phyloP scores from a whole-genome alignment of 2,888 invertebrate genomes.

The Zelleria hepariella region DNA sequence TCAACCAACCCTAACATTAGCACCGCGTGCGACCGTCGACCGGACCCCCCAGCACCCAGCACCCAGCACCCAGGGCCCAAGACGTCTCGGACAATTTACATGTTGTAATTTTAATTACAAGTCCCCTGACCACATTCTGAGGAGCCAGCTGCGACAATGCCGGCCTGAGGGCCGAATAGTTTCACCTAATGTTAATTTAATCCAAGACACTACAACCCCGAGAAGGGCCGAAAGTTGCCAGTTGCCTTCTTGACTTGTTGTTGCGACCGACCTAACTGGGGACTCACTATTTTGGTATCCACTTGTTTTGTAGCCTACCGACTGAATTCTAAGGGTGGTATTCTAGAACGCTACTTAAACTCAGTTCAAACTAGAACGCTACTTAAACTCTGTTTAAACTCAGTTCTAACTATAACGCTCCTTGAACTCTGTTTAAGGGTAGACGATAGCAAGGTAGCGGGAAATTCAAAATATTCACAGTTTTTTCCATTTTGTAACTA shows the following conservation, averaged over 20 bases:
- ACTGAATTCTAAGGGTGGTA: too few species aligned
- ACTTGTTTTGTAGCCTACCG: not conserved
- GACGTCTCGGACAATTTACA: slow-evolving; percentile 53
- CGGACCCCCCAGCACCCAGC: not conserved
- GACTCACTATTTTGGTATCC: not conserved
- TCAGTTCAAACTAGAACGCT: too few species aligned
- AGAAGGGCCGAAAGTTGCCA: slow-evolving; percentile 46
- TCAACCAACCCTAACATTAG: not conserved
- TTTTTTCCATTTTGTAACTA: too few species aligned
- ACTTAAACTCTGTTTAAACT: too few species aligned
- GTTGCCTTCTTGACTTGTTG: slow-evolving; percentile 45
- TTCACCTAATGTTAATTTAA: slow-evolving; percentile 70
- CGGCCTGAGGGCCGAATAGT: slow-evolving; percentile 31
- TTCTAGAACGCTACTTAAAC: too few species aligned
- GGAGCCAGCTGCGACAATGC: slow-evolving; percentile 25
- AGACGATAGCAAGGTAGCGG: too few species aligned
- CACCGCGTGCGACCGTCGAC: not conserved
- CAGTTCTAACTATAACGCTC: too few species aligned
- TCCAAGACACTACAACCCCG: slow-evolving; percentile 56
- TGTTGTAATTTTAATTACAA: slow-evolving; percentile 69
- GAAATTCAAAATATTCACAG: too few species aligned
- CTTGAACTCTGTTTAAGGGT: too few species aligned
- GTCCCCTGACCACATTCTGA: slow-evolving; percentile 47
- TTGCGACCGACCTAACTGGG: not conserved
- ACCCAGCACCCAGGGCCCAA: slow-evolving; percentile 22